Evolutionary conservation across 2,113 vertebrate genomes (phyloP), one percentile per base, ranked within the genome.

Genomic region (Struthio camelus): DNA sequence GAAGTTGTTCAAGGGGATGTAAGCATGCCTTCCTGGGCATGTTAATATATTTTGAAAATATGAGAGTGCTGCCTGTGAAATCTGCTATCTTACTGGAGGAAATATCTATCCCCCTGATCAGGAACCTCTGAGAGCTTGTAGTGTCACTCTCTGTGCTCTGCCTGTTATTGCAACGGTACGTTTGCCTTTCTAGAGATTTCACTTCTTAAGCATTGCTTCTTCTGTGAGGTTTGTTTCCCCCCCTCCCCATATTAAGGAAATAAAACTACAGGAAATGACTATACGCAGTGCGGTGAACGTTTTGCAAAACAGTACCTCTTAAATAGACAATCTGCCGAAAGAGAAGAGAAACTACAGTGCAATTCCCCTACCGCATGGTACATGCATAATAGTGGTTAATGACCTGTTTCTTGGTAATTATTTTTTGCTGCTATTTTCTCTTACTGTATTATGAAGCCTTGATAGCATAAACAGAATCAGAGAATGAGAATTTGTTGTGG

Each of bases 261-360:
- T 46, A 46, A 44, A 51, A 36, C 24, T 18, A 36, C 50, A 32
- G n/a, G n/a, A n/a, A n/a, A n/a, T n/a, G n/a, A n/a, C 4, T 46
- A 4, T 1, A 1, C 15, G 18, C 16, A 46, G 8, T 10, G 27
- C 14, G 19, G 36, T 3, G 23, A 83, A 66, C 7, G 2, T 36
- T 66, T 44, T 36, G 11, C 58, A 34, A 83, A 86, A 14, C 28
- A 67, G 7, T 7, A 10, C 50, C 7, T 36, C 48, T 70, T 34
- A 18, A 62, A 42, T 0, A 61, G 66, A 17, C 30, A 42, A 27
- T 36, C 9, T 87, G 8, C 23, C 25, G 19, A 34, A 56, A 77
- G 20, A 50, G 32, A 69, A 15, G 48, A 58, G 70, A 44, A 40
- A 48, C 25, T 76, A 18, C 15, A 2, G 23, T 85, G 34, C 14